Base-by-base conservation (phyloP, 2,888 invertebrate species). In the Sarcophaga caerulescens region DNA sequence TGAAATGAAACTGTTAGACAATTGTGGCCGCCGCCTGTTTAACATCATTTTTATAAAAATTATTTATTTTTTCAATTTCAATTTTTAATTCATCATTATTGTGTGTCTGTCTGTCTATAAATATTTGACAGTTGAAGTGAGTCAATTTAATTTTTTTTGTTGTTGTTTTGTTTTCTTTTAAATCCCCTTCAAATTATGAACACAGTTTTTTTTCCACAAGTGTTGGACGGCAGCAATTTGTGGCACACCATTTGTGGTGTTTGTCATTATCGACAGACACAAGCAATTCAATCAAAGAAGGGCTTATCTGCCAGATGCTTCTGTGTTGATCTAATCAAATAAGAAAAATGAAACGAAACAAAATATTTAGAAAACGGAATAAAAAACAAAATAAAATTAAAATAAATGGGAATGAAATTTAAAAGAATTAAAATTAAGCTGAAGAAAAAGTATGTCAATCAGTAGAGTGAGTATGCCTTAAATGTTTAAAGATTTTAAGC, bases 261-360 rank as follows among this genome's bases (percentile, higher is more conserved):
- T 14, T 57, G 62, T 71, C 79, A 71, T 71, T 63, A 71, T 52
- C 52, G 60, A 69, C 60, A 81, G 60, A 60, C 19, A 52, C 17
- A 74, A 52, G 3, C 21, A 81, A 79, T 71, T 81, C 79, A 70
- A 85, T 79, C 81, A 70, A 70, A 85, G 63, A 35, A 70, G 75
- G 75, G 81, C 66, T 83, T 78, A 78, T 83, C 77, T 68, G 52
- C 5, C 35, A 74, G n/a, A 73, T 73, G 68, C 12, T 52, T 4
- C 12, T 52, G 52, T 19, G 45, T 68, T 68, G 73, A 69, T 78
- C 25, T 59, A 66, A 78, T 77, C 35, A 47, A 8, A 62, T 57
- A 69, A 63, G 44, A 75, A 62, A 69, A 62, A 14, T 68, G 59
- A 59, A 76, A 17, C 11, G n/a, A 23, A 65, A 66, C 21, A 14